A percentile compares a stretch with the other conserved stretches of the same genome.
phyloP scores from a whole-genome alignment of 1,140 invertebrate genomes.

The Drosophila ficusphila region DNA sequence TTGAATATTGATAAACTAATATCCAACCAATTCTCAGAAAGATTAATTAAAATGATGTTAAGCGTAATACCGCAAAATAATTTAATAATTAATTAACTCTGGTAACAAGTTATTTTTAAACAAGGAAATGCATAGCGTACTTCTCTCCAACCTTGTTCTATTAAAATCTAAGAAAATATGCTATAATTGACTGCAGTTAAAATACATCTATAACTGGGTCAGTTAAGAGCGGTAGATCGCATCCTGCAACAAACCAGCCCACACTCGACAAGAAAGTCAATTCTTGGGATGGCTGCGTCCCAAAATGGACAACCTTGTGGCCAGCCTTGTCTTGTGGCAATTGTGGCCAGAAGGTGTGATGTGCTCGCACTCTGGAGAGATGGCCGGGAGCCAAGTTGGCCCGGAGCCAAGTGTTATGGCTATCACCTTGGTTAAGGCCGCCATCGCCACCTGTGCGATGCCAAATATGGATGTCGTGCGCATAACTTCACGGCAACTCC shows the following conservation, averaged over 20 bases:
- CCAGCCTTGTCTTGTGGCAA: slow-evolving; percentile 24
- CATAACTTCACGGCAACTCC: slow-evolving; percentile 75
- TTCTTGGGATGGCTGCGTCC: slow-evolving; percentile 18
- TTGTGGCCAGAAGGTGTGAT: slow-evolving; percentile 23
- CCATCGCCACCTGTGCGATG: slow-evolving; percentile 56
- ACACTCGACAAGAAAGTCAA: slow-evolving; percentile 11
- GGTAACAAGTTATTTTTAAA: too few species aligned
- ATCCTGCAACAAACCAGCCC: slow-evolving; percentile 23
- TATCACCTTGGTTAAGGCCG: slow-evolving; percentile 70
- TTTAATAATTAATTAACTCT: too few species aligned
- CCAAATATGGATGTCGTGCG: slow-evolving; percentile 72
- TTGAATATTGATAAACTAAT: too few species aligned
- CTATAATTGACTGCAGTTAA: slow-evolving; percentile 17
- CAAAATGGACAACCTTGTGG: slow-evolving; percentile 42
- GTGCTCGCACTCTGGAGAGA: slow-evolving; percentile 24
- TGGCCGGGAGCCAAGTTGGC: slow-evolving; percentile 28
- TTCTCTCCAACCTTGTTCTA: neutral
- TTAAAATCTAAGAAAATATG: neutral
- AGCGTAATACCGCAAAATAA: too few species aligned
- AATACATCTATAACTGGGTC: slow-evolving; percentile 6
- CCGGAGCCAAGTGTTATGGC: slow-evolving; percentile 37
- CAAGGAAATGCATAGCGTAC: too few species aligned
- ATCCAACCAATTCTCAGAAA: too few species aligned
- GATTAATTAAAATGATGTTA: too few species aligned
- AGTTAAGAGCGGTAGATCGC: neutral